Conservation (phyloP, 2,797 vertebrate genomes). For the Chelon labrosus region DNA sequence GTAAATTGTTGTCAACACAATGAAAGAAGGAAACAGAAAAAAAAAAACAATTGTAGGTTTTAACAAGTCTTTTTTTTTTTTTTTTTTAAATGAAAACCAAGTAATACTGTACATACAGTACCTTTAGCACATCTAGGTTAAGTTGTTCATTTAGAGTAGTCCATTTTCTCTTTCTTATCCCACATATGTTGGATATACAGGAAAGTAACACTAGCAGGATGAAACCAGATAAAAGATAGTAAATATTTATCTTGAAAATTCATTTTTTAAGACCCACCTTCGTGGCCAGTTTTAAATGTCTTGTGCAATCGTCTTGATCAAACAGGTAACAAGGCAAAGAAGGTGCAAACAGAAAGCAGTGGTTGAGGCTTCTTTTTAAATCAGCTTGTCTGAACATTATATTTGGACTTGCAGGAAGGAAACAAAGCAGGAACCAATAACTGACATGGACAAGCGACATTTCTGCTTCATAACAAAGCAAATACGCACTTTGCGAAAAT, state of each 20-base stretch:
- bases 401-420: constrained; percentile 41
- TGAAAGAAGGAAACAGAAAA: constrained; percentile 11
- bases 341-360: neutral
- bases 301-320: constrained; percentile 21
- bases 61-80: neutral
- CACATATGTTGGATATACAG: constrained; percentile 19
- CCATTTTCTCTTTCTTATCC: neutral
- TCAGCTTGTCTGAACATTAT: constrained; percentile 6
- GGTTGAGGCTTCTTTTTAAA: neutral
- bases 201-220: constrained; percentile 19
- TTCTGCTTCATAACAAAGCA: constrained; percentile 27
- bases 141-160: constrained; percentile 8
- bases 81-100: too few species aligned
- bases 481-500: constrained; percentile 43
- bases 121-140: constrained; percentile 11
- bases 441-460: constrained; percentile 2
- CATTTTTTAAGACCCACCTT: neutral
- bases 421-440: constrained; percentile 6
- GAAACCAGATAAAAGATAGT: neutral
- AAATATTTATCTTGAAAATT: constrained; percentile 7
- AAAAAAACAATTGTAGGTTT: constrained; percentile 31
- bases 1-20: constrained; percentile 26
- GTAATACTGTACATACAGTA: constrained; percentile 7
- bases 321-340: constrained; percentile 2
- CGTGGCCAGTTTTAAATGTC: constrained; percentile 33